phyloP scores from a whole-genome alignment of 2,888 invertebrate genomes.

The Drosophila nigricruria region DNA sequence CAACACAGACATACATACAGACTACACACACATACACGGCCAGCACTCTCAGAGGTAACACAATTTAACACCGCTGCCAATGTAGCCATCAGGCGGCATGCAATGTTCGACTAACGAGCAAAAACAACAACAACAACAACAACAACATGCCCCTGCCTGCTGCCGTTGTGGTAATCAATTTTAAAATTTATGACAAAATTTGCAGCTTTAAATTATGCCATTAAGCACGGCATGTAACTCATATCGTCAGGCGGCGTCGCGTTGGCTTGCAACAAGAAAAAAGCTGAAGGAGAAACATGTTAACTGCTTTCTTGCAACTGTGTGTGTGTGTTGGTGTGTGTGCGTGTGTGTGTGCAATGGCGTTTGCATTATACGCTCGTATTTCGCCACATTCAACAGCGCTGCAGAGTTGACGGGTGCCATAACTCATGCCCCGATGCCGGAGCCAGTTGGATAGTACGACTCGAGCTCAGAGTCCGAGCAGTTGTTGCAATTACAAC shows the following conservation, averaged over 20 bases:
- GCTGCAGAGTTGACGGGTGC: slow-evolving; percentile 78
- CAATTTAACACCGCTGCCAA: slow-evolving; percentile 73
- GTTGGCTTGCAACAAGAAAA: slow-evolving; percentile 75
- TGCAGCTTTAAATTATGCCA: slow-evolving; percentile 85
- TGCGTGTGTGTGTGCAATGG: slow-evolving; percentile 68
- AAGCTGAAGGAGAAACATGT: slow-evolving; percentile 78
- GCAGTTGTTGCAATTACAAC: slow-evolving; percentile 78
- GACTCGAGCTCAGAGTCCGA: slow-evolving; percentile 37
- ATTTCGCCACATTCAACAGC: slow-evolving; percentile 80
- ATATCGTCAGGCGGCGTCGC: slow-evolving; percentile 77
- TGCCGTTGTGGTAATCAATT: slow-evolving; percentile 78
- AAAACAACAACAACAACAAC: slow-evolving; percentile 66
- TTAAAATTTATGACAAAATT: slow-evolving; percentile 85
- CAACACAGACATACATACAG: slow-evolving; percentile 14
- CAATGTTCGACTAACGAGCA: slow-evolving; percentile 77
- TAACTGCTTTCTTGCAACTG: slow-evolving; percentile 74
- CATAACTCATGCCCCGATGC: slow-evolving; percentile 78
- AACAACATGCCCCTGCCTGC: slow-evolving; percentile 57
- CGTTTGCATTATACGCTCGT: slow-evolving; percentile 81
- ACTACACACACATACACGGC: slow-evolving; percentile 2
- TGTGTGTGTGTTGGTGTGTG: slow-evolving; percentile 31
- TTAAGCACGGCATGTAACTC: slow-evolving; percentile 85
- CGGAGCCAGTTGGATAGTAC: slow-evolving; percentile 37
- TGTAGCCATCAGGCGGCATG: slow-evolving; percentile 78
- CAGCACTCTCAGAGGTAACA: slow-evolving; percentile 47